Base-by-base conservation (phyloP, 2,797 vertebrate species). In the Poecilia gillii region DNA sequence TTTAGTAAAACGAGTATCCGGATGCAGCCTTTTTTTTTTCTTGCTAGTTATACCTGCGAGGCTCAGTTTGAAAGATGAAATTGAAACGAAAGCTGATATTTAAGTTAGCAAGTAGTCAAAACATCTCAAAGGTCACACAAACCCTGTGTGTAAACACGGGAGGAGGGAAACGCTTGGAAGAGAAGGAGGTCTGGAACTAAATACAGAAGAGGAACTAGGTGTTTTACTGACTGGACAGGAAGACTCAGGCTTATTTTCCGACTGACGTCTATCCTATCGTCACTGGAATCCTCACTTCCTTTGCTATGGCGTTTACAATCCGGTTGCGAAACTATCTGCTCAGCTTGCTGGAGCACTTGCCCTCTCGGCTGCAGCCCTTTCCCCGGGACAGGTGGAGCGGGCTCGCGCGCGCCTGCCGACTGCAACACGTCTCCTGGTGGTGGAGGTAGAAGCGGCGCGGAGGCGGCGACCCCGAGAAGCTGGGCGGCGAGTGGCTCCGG, bases 401-500 rank as follows among this genome's bases (percentile, higher is more conserved):
- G 75, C 94, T 86, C 0, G 96, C 92, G 84, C 97, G 97, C 51
- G 95, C 96, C 88, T 97, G 96, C 83, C 97, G 97, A 91, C 95
- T 94, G 91, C 96, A 98, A 95, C 97, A 97, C 6, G 95, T 96
- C 84, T 99, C 98, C 93, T 97, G 97, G 79, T 97, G 96, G 89
- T 98, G 97, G 36, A 96, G 94, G 95, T 97, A 97, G 91, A 97
- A 96, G 85, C 98, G 97, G 78, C 96, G 97, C 64, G 96, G 97
- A 6, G 98, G 98, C 0, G 99, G 98, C 2, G 98, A 98, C 86
- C 97, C 97, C 5, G 98, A 99, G 91, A 97, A 97, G 93, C 97
- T 99, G 72, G 98, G 98, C 43, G 98, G 98, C 0, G 98, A 99
- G 93, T 96, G 97, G 96, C 97, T 98, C 84, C 97, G 97, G 83